A percentile compares a stretch with the other conserved stretches of the same genome.
phyloP scores from a whole-genome alignment of 2,797 vertebrate genomes.

The Myiothlypis chrysogaster region DNA sequence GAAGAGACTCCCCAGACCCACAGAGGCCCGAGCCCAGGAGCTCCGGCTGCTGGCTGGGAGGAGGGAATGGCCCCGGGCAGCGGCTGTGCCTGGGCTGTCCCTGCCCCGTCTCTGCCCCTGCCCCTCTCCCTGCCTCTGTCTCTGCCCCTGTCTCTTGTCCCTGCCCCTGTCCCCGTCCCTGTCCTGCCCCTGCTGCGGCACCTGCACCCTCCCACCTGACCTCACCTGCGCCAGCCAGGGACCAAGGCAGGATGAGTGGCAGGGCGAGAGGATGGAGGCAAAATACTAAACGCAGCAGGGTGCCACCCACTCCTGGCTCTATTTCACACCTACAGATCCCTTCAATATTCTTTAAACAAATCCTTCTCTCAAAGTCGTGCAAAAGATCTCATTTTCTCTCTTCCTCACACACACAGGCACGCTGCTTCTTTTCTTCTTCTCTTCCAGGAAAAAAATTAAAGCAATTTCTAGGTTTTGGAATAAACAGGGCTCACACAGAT shows the following conservation, averaged over 20 bases:
- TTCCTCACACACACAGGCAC: neutral
- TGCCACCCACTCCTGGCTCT: neutral
- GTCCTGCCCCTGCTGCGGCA: no score
- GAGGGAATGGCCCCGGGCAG: neutral
- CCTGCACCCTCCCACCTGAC: rapidly evolving
- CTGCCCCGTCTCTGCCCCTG: no score
- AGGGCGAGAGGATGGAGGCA: neutral
- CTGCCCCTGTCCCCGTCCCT: no score
- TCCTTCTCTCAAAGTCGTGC: neutral
- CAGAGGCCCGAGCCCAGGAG: rapidly evolving
- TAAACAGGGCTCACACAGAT: neutral
- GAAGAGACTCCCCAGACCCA: neutral
- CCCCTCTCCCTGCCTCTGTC: no score
- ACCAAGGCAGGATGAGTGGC: neutral
- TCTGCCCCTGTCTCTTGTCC: no score
- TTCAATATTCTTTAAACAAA: neutral
- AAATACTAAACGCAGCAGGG: neutral
- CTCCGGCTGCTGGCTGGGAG: neutral
- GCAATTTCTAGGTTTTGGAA: neutral
- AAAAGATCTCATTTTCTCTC: neutral
- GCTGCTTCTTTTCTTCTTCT: neutral
- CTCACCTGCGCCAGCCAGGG: neutral
- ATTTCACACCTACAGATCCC: neutral
- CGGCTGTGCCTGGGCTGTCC: neutral
- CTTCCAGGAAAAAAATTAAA: neutral